Percentiles rank a stretch among this genome's conserved stretches.
These are phyloP conservation scores for Bradypus variegatus DNA, from an alignment of 2,797 vertebrate genomes.

Conservation along the genomic window DNA sequence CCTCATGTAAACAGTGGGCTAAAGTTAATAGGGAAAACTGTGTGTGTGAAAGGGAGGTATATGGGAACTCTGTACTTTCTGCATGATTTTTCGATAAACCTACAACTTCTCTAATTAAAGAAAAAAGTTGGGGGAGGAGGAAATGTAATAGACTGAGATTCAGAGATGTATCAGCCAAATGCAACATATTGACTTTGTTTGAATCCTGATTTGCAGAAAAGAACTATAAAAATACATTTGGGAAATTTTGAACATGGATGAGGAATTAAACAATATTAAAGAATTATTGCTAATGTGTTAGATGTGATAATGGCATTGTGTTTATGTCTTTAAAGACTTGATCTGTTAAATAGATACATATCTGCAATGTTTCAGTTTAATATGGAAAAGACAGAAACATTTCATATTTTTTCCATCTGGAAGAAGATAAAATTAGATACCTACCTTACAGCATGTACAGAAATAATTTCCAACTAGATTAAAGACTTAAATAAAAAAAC, in stretches of 20 bases:
- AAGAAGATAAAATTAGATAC: slow-evolving; percentile 32
- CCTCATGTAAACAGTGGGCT: too few species aligned
- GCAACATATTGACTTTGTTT: not conserved
- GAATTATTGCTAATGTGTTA: not conserved
- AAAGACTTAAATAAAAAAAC: slow-evolving; percentile 22
- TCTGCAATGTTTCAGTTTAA: slow-evolving; percentile 10
- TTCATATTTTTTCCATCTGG: not conserved
- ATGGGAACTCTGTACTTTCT: too few species aligned
- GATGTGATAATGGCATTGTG: not conserved
- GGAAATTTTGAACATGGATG: not conserved
- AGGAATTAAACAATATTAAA: not conserved
- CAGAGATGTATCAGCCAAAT: not conserved
- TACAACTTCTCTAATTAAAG: too few species aligned
- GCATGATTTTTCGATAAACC: too few species aligned
- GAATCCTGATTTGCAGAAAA: slow-evolving; percentile 12
- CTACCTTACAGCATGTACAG: not conserved
- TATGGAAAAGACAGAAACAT: not conserved
- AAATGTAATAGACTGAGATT: not conserved
- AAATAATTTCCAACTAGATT: slow-evolving; percentile 9
- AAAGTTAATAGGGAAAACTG: too few species aligned
- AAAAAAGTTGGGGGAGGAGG: not conserved
- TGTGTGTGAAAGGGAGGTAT: too few species aligned
- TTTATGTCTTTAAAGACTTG: not conserved
- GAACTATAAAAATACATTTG: not conserved
- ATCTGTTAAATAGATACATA: not conserved